Conservation (phyloP, 1,140 invertebrate genomes). For the Lineus longissimus region DNA sequence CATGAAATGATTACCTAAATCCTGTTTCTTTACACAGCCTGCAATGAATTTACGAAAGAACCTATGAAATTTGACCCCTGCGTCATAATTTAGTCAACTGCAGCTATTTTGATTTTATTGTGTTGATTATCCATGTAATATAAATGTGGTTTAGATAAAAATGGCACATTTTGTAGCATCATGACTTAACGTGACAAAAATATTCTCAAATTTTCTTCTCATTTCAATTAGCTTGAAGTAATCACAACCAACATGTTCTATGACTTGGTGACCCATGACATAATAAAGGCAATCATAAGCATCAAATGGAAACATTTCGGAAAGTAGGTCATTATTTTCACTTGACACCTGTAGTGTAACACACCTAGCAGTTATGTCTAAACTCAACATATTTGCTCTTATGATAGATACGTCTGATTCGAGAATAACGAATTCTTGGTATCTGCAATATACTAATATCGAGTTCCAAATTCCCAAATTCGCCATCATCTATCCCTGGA, state of each 20-base stretch:
- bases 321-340: conserved; percentile 9
- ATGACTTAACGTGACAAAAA: not conserved
- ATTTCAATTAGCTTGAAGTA: conserved; percentile 10
- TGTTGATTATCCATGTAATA: too few relatives aligned
- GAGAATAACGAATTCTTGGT: too few relatives aligned
- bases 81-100: too few relatives aligned
- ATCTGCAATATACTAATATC: too few relatives aligned
- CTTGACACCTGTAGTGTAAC: not conserved
- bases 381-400: not conserved
- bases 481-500: too few relatives aligned
- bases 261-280: conserved; percentile 4
- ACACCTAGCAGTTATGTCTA: conserved; percentile 12
- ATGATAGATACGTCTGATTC: conserved; percentile 12
- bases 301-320: conserved; percentile 10
- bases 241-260: not conserved
- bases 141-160: too few relatives aligned
- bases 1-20: too few relatives aligned
- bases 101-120: too few relatives aligned
- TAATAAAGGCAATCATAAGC: conserved; percentile 1
- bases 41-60: too few relatives aligned
- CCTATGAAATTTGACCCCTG: too few relatives aligned
- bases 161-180: not conserved
- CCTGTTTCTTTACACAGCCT: too few relatives aligned
- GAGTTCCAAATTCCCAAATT: too few relatives aligned
- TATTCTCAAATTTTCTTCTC: not conserved